phyloP scores from a whole-genome alignment of 2,113 vertebrate species.

The Clinocottus analis region DNA sequence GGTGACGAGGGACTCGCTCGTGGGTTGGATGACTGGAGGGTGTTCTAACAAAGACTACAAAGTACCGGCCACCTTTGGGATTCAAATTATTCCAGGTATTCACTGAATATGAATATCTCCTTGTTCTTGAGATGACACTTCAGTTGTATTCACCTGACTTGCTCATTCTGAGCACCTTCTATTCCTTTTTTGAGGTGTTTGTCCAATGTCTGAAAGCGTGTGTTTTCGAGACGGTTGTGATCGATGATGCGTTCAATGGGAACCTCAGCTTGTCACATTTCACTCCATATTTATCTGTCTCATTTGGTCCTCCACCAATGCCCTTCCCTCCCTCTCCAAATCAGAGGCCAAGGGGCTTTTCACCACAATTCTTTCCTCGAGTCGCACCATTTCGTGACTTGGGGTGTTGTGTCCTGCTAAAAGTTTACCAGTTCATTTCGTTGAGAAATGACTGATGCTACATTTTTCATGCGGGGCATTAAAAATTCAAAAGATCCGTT shows the following conservation, averaged over 20 bases:
- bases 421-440: slow-evolving; percentile 76
- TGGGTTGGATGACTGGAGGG: slow-evolving; percentile 18
- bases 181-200: not conserved
- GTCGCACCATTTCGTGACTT: slow-evolving; percentile 64
- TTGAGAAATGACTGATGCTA: slow-evolving; percentile 79
- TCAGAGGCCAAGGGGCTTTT: slow-evolving; percentile 3
- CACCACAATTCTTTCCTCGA: not conserved
- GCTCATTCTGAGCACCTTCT: not conserved
- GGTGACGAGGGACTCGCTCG: slow-evolving; percentile 20
- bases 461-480: slow-evolving; percentile 81
- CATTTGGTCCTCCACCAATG: not conserved
- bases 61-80: slow-evolving; percentile 12
- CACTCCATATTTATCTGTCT: not conserved
- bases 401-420: slow-evolving; percentile 70
- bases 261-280: not conserved
- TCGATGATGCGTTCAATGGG: not conserved
- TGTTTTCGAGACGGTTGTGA: not conserved
- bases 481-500: slow-evolving; percentile 83
- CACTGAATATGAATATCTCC: slow-evolving; percentile 36
- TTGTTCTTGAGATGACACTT: not conserved
- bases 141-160: not conserved
- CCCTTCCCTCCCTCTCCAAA: not conserved
- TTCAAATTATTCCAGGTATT: slow-evolving; percentile 29
- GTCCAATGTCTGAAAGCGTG: not conserved
- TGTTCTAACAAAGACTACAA: slow-evolving; percentile 27